Conservation (phyloP, 2,113 vertebrate species). For the Nothocercus julius region DNA sequence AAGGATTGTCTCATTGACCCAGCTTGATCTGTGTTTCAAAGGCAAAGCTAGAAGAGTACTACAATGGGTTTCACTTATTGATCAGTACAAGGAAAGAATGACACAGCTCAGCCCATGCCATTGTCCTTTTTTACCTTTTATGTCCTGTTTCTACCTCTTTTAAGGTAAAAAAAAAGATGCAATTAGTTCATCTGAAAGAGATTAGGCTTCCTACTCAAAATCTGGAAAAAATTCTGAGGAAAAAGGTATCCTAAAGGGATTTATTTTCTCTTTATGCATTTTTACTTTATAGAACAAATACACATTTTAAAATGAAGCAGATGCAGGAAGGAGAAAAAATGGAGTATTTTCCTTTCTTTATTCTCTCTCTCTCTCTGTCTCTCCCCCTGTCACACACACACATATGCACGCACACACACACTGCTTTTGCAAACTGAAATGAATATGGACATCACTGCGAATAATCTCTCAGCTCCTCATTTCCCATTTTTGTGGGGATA, state of each 20-base stretch:
- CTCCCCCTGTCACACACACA: neutral
- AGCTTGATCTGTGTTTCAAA: conserved; percentile 76
- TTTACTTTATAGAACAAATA: neutral
- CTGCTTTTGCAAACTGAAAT: conserved; percentile 3
- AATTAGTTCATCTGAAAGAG: conserved; percentile 64
- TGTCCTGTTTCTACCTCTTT: conserved; percentile 22
- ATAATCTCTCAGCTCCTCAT: neutral
- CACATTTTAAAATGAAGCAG: neutral
- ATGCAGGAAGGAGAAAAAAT: neutral
- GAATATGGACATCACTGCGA: neutral
- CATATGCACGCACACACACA: neutral
- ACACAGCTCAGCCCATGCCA: conserved; percentile 65
- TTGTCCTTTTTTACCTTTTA: conserved; percentile 39
- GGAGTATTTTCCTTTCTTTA: neutral
- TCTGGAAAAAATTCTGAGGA: conserved; percentile 37
- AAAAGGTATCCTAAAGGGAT: conserved; percentile 27
- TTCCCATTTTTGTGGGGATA: conserved; percentile 35
- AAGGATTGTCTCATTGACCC: conserved; percentile 54
- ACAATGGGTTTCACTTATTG: conserved; percentile 58
- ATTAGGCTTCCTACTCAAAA: conserved; percentile 56
- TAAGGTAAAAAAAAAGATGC: neutral
- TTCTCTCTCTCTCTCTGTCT: neutral
- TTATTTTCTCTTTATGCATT: neutral
- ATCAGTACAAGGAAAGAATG: conserved; percentile 63
- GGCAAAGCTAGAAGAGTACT: conserved; percentile 65